Conservation (phyloP, 2,113 vertebrate genomes). For the Erinaceus europaeus region DNA sequence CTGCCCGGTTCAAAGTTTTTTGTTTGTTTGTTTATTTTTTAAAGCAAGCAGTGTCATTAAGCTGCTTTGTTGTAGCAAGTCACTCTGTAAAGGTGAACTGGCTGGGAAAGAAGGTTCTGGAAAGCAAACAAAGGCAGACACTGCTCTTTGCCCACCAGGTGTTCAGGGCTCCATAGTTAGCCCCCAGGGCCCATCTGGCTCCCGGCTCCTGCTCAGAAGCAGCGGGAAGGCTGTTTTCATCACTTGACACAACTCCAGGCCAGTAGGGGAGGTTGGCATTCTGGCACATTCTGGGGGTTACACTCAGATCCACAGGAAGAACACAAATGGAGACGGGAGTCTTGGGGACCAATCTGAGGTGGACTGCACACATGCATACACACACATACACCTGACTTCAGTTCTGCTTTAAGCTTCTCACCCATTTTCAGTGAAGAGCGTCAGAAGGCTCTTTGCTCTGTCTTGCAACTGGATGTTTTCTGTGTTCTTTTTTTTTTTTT, state of each 20-base stretch:
- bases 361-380: too few species aligned
- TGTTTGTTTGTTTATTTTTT: too few species aligned
- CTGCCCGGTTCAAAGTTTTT: conserved; percentile 56
- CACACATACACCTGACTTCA: too few species aligned
- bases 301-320: accelerated
- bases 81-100: conserved; percentile 31
- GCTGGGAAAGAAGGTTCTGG: neutral
- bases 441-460: too few species aligned
- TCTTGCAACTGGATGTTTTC: too few species aligned
- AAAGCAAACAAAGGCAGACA: conserved; percentile 9
- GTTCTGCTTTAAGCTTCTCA: too few species aligned
- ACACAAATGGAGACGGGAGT: neutral
- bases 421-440: too few species aligned
- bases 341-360: too few species aligned
- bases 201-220: neutral
- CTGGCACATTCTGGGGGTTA: accelerated
- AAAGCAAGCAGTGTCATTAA: conserved; percentile 42
- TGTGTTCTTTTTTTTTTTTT: too few species aligned
- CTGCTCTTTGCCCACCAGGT: neutral
- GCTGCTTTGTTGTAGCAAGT: conserved; percentile 21
- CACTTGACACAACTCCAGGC: neutral
- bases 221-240: neutral
- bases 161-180: neutral
- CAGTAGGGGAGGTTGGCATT: neutral
- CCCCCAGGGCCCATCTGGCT: neutral